A percentile compares a stretch with the other conserved stretches of the same genome.
phyloP scores from a whole-genome alignment of 2,797 vertebrate genomes.

The Sphenopsis melanotis region DNA sequence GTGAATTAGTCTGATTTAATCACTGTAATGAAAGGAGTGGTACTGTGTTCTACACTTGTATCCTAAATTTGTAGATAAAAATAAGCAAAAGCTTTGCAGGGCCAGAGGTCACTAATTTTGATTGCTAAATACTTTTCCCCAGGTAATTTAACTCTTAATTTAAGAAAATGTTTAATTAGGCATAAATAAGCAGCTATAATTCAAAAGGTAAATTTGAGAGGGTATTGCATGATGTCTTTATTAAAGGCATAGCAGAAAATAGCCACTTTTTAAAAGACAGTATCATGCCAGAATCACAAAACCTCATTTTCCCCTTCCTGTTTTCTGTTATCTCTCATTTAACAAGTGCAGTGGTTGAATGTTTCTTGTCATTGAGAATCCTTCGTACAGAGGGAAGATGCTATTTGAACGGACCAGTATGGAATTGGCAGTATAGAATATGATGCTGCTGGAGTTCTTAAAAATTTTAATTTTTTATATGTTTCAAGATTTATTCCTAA shows the following conservation, averaged over 20 bases:
- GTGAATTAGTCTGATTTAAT: background rate
- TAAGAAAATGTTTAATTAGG: slow-evolving; percentile 15
- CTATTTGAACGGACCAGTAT: background rate
- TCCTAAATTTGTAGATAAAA: background rate
- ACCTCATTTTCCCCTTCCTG: background rate
- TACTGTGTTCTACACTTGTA: background rate
- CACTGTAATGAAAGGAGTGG: background rate
- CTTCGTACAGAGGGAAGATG: background rate
- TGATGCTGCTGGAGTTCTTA: background rate
- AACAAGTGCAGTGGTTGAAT: background rate
- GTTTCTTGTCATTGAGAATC: background rate
- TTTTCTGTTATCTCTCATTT: background rate
- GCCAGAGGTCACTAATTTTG: slow-evolving; percentile 19
- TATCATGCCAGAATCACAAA: background rate
- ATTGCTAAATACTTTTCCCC: background rate
- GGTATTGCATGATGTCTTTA: background rate
- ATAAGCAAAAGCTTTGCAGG: background rate
- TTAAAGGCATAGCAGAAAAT: background rate
- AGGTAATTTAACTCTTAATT: slow-evolving; percentile 4
- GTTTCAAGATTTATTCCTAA: background rate
- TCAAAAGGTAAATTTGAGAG: background rate
- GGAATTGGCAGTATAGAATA: background rate
- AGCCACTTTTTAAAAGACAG: background rate
- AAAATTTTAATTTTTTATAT: background rate
- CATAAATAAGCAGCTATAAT: background rate